Evolutionary conservation across 2,113 vertebrate species (phyloP), one percentile per base, ranked within the genome.

Genomic region (Variabilichromis moorii): DNA sequence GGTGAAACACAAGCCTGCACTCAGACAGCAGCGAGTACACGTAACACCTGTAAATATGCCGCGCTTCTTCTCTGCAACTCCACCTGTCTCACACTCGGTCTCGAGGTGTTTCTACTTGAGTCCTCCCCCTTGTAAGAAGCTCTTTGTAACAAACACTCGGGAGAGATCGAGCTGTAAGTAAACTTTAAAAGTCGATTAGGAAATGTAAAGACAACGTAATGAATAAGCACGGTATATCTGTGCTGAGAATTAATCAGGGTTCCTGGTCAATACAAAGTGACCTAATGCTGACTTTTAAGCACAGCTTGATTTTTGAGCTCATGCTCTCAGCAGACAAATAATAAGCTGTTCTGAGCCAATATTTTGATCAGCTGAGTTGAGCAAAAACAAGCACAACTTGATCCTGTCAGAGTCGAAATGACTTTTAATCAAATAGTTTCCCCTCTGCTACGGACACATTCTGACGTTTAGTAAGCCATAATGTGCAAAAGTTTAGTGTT

Each of bases 1-100:
- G 96, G 94, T 96, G 95, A 95, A 96, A 96, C 93, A 93, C 92
- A 91, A 90, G 83, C 89, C 88, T 76, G 81, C 84, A 88, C 87
- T 85, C 92, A 94, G 86, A 93, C 92, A 90, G 90, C 78, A 80
- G 84, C 90, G 78, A 90, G 87, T 42, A 89, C 89, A 91, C 87
- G 71, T n/a, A 91, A 90, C 92, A 94, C 88, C 91, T 94, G 92
- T 90, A 92, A 92, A 86, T 90, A 86, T 78, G 83, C 91, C 50
- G 55, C 84, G 81, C 82, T 66, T 85, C 73, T 50, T 78, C 40
- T 85, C 86, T 85, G 31, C 57, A 33, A 81, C 55, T 83, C 51
- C 71, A 37, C 83, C 66, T 50, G 61, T 88, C 26, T 45, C 66
- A 19, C 54, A 40, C 85, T 81, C 31, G 17, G 47, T 84, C 87